Conservation (phyloP, 2,888 invertebrate species). For the Cheilosia impressa region DNA sequence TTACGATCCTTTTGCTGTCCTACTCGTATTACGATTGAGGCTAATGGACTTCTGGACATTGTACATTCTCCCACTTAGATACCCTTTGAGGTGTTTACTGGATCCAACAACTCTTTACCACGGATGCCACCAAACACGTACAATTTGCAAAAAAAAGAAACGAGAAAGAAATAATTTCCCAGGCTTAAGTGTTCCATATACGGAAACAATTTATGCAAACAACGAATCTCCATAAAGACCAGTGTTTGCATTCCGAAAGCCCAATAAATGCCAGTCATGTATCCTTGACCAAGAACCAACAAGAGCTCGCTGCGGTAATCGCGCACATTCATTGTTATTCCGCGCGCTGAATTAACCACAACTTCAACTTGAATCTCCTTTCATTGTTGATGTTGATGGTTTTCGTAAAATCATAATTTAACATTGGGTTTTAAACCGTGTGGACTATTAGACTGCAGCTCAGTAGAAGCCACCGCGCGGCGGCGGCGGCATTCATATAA, state of each 20-base stretch:
- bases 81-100: too few relatives aligned
- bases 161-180: conserved; percentile 13
- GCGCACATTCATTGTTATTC: conserved; percentile 66
- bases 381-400: background rate
- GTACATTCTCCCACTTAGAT: too few relatives aligned
- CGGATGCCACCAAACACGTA: too few relatives aligned
- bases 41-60: too few relatives aligned
- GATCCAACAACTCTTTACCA: too few relatives aligned
- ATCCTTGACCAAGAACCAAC: conserved; percentile 63
- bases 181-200: conserved; percentile 51
- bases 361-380: too few relatives aligned
- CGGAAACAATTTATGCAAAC: conserved; percentile 67
- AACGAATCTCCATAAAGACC: conserved; percentile 53
- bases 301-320: conserved; percentile 13
- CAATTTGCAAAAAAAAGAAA: too few relatives aligned
- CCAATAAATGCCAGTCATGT: conserved; percentile 57
- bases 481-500: conserved; percentile 37
- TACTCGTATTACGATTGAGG: too few relatives aligned
- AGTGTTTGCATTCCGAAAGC: conserved; percentile 54
- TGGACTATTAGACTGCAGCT: conserved; percentile 55
- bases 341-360: conserved; percentile 36
- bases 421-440: conserved; percentile 51
- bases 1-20: too few relatives aligned
- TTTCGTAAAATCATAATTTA: conserved; percentile 63
- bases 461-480: conserved; percentile 29